Percentiles rank a stretch among this genome's conserved stretches.
phyloP scores from a whole-genome alignment of 2,113 vertebrate genomes.

The Empidonax alnorum region DNA sequence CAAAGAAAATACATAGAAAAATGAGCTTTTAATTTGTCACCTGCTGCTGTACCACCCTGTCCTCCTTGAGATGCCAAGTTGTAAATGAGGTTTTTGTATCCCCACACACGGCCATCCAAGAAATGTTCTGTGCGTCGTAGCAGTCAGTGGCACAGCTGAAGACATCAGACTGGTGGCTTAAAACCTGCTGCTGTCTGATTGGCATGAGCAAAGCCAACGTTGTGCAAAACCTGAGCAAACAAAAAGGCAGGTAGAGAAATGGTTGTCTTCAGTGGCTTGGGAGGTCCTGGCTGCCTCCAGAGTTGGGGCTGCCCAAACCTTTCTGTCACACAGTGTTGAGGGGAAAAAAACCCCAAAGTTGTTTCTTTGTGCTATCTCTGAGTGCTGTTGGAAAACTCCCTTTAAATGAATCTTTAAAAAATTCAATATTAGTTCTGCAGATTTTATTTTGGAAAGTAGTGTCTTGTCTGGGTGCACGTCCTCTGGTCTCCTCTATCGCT shows the following conservation, averaged over 20 bases:
- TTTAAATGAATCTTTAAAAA: not conserved
- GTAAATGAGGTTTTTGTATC: constrained; percentile 44
- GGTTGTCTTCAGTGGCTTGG: not conserved
- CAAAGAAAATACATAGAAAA: constrained; percentile 54
- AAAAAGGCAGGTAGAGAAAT: not conserved
- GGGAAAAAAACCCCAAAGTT: not conserved
- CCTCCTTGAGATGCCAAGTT: constrained; percentile 40
- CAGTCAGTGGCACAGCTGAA: constrained; percentile 34
- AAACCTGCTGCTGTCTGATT: constrained; percentile 14
- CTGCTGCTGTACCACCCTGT: constrained; percentile 37
- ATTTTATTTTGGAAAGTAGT: not conserved
- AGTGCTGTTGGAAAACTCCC: not conserved
- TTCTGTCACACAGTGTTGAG: not conserved
- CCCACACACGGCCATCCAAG: not conserved
- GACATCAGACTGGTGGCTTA: constrained; percentile 9
- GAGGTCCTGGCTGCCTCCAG: not conserved
- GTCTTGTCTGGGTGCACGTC: not conserved
- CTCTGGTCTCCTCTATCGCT: fast-evolving
- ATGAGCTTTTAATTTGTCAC: constrained; percentile 59
- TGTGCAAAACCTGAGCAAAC: not conserved
- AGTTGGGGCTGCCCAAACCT: not conserved
- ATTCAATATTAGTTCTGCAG: not conserved
- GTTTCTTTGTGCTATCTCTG: not conserved
- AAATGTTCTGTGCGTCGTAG: not conserved
- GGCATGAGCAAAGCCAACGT: not conserved